A percentile compares a stretch with the other conserved stretches of the same genome.
These are phyloP conservation scores for Tetranychus truncatus DNA, from an alignment of 2,888 invertebrate genomes.

Conservation along the genomic window DNA sequence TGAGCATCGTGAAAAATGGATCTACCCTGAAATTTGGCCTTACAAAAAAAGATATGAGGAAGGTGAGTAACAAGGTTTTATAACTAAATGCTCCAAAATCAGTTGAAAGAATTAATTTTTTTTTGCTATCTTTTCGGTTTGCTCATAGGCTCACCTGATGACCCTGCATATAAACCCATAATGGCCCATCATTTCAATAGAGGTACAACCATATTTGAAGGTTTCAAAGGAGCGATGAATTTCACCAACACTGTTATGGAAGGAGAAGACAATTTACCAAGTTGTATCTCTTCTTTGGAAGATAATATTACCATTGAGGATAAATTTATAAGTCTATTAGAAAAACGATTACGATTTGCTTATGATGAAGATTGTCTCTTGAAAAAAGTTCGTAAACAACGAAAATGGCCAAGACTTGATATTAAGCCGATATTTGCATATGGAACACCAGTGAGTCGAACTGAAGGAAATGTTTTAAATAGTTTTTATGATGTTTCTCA, in stretches of 20 bases:
- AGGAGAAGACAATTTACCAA: conserved; percentile 16
- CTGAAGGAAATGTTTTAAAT: conserved; percentile 15
- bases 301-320: conserved; percentile 8
- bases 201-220: conserved; percentile 15
- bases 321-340: background rate
- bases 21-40: background rate
- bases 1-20: background rate
- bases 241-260: conserved; percentile 20
- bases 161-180: conserved; percentile 17
- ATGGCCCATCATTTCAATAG: conserved; percentile 16
- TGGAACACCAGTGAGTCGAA: conserved; percentile 12
- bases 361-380: background rate
- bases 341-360: background rate
- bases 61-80: background rate
- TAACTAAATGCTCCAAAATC: background rate
- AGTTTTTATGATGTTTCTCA: conserved; percentile 17
- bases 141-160: conserved; percentile 12
- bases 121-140: background rate
- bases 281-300: conserved; percentile 8
- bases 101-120: background rate
- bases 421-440: conserved; percentile 11
- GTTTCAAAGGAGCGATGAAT: conserved; percentile 18
- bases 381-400: background rate
- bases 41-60: background rate
- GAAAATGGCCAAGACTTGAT: conserved; percentile 18